Conservation (phyloP, 1,140 invertebrate species). For the Gryllus bimaculatus region DNA sequence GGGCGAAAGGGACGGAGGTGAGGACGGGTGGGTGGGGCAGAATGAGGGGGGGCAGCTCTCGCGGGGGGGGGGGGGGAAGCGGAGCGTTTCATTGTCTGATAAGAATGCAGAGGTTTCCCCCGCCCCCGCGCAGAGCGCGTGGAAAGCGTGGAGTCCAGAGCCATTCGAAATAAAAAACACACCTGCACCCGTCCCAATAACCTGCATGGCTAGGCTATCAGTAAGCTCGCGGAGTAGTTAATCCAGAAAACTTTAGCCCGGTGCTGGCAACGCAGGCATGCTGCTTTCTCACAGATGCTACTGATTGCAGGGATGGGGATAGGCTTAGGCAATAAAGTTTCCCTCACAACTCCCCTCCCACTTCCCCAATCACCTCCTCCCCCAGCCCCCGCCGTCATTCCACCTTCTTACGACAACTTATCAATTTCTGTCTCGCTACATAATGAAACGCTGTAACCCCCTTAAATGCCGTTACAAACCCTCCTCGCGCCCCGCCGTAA, state of each 20-base stretch:
- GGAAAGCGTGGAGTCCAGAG: not conserved
- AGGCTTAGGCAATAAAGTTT: not conserved
- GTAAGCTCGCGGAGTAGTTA: not conserved
- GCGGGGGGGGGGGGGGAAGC: too few relatives aligned
- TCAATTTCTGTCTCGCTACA: too few relatives aligned
- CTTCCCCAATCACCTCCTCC: not conserved
- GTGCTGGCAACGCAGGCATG: not conserved
- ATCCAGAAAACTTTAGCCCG: not conserved
- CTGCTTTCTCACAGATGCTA: too few relatives aligned
- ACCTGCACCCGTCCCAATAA: not conserved
- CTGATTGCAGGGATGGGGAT: not conserved
- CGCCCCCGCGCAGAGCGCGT: too few relatives aligned
- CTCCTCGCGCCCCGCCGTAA: not conserved
- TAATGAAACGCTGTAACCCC: too few relatives aligned
- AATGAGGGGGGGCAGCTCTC: too few relatives aligned
- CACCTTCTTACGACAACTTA: too few relatives aligned
- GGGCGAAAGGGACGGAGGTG: too few relatives aligned
- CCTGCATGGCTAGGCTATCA: too few relatives aligned
- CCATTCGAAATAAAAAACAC: slow-evolving; percentile 4
- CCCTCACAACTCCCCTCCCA: not conserved
- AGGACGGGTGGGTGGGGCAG: too few relatives aligned
- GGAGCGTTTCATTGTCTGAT: not conserved
- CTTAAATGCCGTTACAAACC: too few relatives aligned
- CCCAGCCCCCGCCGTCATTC: not conserved
- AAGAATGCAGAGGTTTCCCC: not conserved